A percentile compares a stretch with the other conserved stretches of the same genome.
These are phyloP conservation scores for Parelbella ahira DNA, from an alignment of 2,888 invertebrate genomes.

Conservation along the genomic window DNA sequence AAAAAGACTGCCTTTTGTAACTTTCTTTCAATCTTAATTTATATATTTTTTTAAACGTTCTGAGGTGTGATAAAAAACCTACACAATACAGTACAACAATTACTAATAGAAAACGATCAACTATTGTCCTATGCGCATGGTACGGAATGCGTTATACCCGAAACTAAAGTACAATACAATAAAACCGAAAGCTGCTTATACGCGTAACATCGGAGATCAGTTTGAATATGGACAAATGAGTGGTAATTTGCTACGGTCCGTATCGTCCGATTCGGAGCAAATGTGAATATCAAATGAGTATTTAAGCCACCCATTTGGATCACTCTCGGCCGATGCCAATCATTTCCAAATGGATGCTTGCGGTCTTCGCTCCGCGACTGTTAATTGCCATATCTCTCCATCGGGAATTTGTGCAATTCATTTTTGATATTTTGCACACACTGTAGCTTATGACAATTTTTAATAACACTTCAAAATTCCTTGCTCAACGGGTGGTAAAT, in stretches of 20 bases:
- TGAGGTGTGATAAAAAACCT: no score
- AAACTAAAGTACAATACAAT: no score
- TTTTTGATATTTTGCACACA: constrained; percentile 13
- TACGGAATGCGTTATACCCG: no score
- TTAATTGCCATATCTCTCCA: constrained; percentile 34
- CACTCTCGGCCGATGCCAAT: constrained; percentile 64
- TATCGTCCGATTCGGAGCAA: constrained; percentile 53
- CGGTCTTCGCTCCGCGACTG: constrained; percentile 53
- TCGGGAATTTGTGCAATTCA: constrained; percentile 8
- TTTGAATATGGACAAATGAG: constrained; percentile 69
- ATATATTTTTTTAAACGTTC: no score
- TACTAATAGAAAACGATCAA: no score
- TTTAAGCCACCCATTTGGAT: constrained; percentile 72
- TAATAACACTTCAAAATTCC: no score
- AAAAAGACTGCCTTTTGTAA: no score
- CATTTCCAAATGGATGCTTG: constrained; percentile 67
- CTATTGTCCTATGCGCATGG: no score
- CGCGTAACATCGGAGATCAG: constrained; percentile 31
- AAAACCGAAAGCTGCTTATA: constrained; percentile 17
- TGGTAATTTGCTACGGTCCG: constrained; percentile 59
- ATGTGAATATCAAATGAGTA: constrained; percentile 75
- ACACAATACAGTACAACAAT: no score
- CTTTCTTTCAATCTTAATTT: no score
- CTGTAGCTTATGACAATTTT: no score
- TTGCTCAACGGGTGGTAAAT: no score